A percentile compares a stretch with the other conserved stretches of the same genome.
These are phyloP conservation scores for Hypotaenidia philippensis DNA, from an alignment of 2,797 vertebrate species.

Conservation along the genomic window DNA sequence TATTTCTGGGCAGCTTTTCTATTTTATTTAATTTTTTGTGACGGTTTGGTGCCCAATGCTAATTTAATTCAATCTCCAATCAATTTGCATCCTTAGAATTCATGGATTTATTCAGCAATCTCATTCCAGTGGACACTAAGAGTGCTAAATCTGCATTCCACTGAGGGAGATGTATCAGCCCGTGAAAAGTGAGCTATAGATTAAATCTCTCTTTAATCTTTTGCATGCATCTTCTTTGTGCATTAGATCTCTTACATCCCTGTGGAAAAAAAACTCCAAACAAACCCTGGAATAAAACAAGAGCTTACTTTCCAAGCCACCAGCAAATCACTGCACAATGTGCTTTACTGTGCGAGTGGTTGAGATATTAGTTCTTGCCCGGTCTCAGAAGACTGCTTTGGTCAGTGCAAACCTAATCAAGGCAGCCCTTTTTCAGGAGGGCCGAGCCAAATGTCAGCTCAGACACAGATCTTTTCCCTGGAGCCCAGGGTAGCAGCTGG, in stretches of 20 bases:
- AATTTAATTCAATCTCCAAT: not conserved
- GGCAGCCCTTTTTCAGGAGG: not conserved
- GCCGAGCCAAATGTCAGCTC: conserved; percentile 6
- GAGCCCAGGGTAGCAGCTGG: not conserved
- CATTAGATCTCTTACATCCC: not conserved
- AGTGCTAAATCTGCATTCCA: not conserved
- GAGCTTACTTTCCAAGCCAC: not conserved
- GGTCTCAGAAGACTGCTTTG: not conserved
- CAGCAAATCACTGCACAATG: not conserved
- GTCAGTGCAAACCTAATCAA: conserved; percentile 1
- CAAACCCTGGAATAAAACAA: not conserved
- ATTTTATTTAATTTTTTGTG: not conserved
- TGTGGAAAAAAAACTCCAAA: not conserved
- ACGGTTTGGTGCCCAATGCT: not conserved
- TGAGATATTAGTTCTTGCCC: not conserved
- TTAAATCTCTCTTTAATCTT: not conserved
- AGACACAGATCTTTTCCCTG: not conserved
- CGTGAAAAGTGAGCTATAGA: not conserved
- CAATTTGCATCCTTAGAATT: not conserved
- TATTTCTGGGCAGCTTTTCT: not conserved
- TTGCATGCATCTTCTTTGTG: not conserved
- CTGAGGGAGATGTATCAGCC: not conserved
- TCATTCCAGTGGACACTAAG: not conserved
- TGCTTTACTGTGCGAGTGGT: not conserved
- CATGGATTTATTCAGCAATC: not conserved